Base-by-base conservation (phyloP, 2,797 vertebrate genomes). In the Helicolenus hilgendorfi region DNA sequence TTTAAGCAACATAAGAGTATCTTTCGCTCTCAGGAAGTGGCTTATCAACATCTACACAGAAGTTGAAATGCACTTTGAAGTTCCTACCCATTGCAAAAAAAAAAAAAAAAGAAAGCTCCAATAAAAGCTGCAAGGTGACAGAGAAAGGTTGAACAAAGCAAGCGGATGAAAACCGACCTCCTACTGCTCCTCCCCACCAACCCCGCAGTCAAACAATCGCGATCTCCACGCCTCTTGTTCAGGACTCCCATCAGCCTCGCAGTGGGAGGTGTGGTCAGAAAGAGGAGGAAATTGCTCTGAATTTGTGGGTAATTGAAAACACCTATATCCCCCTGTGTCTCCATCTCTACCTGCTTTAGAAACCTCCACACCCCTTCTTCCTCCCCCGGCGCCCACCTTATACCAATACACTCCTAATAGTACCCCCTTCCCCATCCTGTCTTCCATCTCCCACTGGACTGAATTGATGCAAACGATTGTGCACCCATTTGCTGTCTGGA, bases 291-390 rank as follows among this genome's bases (percentile, higher is more conserved):
- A 97, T 97, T 97, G 97, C 96, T 92, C 82, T 84, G 93, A 96
- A 97, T 97, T 96, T 94, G 93, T 67, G 76, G 76, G 93, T 97
- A 97, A 97, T 97, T 97, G 96, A 97, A 98, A 97, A 96, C 92
- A 95, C 94, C 95, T 95, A 90, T 84, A 92, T 94, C 94, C 95
- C 92, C 91, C 91, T 60, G 90, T 79, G 93, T 90, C 82, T 89
- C 85, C 87, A 85, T 85, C 83, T 79, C 75, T 90, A 89, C 89
- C 91, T 91, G 90, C 88, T 94, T 90, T 90, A 85, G 89, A 94
- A 93, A 76, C 76, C 88, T 87, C 73, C 83, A 89, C 89, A 82
- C 62, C 89, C 83, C 79, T 81, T 87, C 89, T 89, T 92, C 38
- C 89, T 86, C 89, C 89, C 79, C 87, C 29, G 73, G 77, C 62